A percentile compares a stretch with the other conserved stretches of the same genome.
Evolutionary conservation across 2,797 vertebrate genomes (phyloP).

Genomic region (Acrocephalus scirpaceus): DNA sequence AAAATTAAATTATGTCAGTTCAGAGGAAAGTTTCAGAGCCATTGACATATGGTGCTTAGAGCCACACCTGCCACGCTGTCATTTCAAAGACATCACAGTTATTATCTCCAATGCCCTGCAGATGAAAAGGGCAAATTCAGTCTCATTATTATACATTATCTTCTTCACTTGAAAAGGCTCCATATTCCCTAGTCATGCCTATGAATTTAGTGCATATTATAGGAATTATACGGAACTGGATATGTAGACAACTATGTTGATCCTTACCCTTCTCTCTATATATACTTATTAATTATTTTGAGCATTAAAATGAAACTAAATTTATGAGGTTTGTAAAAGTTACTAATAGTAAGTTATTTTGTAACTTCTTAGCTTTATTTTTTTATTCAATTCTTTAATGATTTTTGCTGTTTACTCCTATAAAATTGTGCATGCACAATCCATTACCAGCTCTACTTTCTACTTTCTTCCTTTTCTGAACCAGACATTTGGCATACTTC

Average conservation of each 20-base stretch:
- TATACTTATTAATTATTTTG: neutral
- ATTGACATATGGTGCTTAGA: neutral
- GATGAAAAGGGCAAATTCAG: neutral
- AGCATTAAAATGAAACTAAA: neutral
- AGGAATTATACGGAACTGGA: neutral
- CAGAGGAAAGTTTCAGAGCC: neutral
- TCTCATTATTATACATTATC: neutral
- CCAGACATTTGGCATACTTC: neutral
- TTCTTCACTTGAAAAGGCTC: neutral
- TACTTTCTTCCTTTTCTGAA: neutral
- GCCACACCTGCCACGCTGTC: neutral
- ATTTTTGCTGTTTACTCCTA: neutral
- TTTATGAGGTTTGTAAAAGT: neutral
- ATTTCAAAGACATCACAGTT: neutral
- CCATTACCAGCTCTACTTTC: neutral
- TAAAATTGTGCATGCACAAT: neutral
- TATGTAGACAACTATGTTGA: neutral
- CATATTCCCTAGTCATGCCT: neutral
- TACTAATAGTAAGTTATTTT: neutral
- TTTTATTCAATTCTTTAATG: neutral
- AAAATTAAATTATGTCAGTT: neutral
- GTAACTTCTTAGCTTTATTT: neutral
- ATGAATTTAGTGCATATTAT: neutral
- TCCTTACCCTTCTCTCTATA: neutral
- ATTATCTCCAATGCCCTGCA: neutral